Percentiles rank a stretch among this genome's conserved stretches.
Evolutionary conservation across 2,888 invertebrate genomes (phyloP).

Genomic region (Andrena flavipes): DNA sequence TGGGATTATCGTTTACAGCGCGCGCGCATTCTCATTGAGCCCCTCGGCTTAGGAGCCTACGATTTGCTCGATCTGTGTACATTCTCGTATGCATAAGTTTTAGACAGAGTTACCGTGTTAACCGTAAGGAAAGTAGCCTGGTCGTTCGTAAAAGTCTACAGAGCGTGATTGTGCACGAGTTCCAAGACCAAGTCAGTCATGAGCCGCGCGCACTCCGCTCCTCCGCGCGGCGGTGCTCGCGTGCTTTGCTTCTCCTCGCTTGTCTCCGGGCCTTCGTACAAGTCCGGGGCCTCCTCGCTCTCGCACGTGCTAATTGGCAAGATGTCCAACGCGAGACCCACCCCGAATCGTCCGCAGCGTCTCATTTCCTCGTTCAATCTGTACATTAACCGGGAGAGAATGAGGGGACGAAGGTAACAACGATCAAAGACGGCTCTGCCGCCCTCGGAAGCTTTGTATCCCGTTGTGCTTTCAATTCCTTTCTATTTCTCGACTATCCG

Average conservation of each 20-base stretch:
- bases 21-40: not conserved
- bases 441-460: not conserved
- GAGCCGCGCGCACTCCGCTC: conserved; percentile 87
- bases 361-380: conserved; percentile 89
- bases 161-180: conserved; percentile 87
- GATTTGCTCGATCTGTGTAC: not conserved
- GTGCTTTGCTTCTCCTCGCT: conserved; percentile 81
- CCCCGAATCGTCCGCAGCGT: conserved; percentile 88
- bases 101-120: not conserved
- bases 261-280: conserved; percentile 85
- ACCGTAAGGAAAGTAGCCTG: conserved; percentile 19
- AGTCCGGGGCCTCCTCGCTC: conserved; percentile 90
- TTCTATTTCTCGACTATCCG: not conserved
- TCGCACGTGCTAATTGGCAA: conserved; percentile 90
- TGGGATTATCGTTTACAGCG: not conserved
- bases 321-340: conserved; percentile 90
- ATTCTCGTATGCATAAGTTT: conserved; percentile 3
- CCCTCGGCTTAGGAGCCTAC: conserved; percentile 3
- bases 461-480: not conserved
- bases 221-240: conserved; percentile 86
- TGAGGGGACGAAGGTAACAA: not conserved
- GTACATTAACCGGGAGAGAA: conserved; percentile 12
- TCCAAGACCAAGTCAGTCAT: conserved; percentile 90
- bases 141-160: conserved; percentile 80
- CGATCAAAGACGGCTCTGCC: not conserved